phyloP scores from a whole-genome alignment of 2,797 vertebrate genomes.

The Gymnocypris eckloni region DNA sequence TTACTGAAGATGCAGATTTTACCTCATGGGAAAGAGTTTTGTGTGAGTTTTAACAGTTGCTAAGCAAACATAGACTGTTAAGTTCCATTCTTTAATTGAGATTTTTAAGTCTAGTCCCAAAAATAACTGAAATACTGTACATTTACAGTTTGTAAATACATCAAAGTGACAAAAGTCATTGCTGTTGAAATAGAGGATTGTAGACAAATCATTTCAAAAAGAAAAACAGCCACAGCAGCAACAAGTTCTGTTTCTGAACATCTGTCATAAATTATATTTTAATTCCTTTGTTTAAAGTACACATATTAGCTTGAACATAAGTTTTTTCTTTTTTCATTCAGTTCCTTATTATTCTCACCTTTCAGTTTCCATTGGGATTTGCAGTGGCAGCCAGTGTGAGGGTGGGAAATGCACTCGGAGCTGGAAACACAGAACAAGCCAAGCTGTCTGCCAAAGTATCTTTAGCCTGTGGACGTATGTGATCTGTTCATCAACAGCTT shows the following conservation, averaged over 20 bases:
- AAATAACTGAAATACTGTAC: neutral
- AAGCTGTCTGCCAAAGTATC: slow-evolving; percentile 81
- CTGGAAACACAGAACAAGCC: slow-evolving; percentile 81
- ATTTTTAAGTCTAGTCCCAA: neutral
- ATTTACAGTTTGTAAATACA: neutral
- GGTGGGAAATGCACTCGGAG: slow-evolving; percentile 88
- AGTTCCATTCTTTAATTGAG: neutral
- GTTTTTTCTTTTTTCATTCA: neutral
- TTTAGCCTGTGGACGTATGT: slow-evolving; percentile 73
- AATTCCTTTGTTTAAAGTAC: neutral
- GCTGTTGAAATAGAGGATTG: neutral
- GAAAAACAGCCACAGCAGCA: neutral
- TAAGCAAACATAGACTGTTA: neutral
- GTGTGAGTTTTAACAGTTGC: neutral
- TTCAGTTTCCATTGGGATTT: slow-evolving; percentile 84
- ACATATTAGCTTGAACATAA: neutral
- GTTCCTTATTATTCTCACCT: neutral
- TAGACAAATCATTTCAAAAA: neutral
- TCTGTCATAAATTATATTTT: neutral
- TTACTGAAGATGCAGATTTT: neutral
- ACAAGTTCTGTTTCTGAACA: neutral
- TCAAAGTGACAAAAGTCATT: neutral
- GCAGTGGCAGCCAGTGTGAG: slow-evolving; percentile 82
- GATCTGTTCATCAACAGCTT: neutral
- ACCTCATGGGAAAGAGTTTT: neutral